Evolutionary conservation across 1,140 invertebrate genomes (phyloP).

Genomic region (Vollenhovia emeryi): DNA sequence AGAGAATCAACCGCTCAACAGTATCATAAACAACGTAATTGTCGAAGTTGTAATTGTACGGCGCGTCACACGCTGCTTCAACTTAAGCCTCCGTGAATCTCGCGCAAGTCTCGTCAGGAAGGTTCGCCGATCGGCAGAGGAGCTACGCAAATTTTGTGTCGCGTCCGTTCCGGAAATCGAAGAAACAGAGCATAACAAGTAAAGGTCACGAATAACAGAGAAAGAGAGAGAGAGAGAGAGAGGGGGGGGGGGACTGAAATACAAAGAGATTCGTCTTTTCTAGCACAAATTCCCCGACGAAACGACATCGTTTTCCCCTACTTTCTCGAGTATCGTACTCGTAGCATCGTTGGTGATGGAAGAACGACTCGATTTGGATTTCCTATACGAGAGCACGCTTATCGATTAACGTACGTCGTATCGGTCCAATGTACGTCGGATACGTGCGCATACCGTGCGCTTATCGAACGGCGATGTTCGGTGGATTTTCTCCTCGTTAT

Average conservation of each 20-base stretch:
- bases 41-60: neutral
- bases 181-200: conserved; percentile 78
- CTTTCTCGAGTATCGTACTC: conserved; percentile 58
- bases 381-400: neutral
- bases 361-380: conserved; percentile 15
- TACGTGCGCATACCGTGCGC: neutral
- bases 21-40: neutral
- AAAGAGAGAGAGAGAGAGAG: conserved; percentile 47
- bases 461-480: neutral
- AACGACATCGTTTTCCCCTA: conserved; percentile 49
- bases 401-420: neutral
- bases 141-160: conserved; percentile 54
- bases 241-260: conserved; percentile 60
- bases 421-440: neutral
- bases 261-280: conserved; percentile 64
- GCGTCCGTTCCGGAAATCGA: conserved; percentile 61
- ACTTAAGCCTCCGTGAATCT: neutral
- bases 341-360: neutral
- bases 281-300: conserved; percentile 50
- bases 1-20: neutral
- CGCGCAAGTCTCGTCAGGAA: neutral
- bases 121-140: neutral
- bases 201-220: conserved; percentile 49
- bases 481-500: neutral
- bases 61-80: neutral